Evolutionary conservation across 2,113 vertebrate species (phyloP), one percentile per base, ranked within the genome.

Genomic region (Onychorhynchus coronatus): DNA sequence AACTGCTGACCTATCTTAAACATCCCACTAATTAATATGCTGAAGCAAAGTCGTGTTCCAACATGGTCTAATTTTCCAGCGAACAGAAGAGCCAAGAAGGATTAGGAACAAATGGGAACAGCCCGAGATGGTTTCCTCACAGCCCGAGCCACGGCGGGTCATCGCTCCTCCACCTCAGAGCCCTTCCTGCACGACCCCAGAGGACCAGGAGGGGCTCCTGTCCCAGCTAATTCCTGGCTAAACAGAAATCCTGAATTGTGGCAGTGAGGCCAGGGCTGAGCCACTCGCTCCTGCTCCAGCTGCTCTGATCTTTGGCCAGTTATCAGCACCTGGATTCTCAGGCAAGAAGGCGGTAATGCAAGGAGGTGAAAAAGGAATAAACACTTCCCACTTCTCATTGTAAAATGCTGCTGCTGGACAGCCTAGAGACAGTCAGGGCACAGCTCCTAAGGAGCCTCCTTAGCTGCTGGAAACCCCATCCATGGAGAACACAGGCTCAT

Each of bases 1-100:
- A 94, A 93, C 89, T 96, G 95, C 96, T 95, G 93, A 96, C 92
- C 95, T 95, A 89, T 95, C 95, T 88, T 81, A 56, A 93, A 95
- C 89, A 95, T 78, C 86, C 92, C 11, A 39, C 35, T 89, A 96
- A 96, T 94, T 96, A 92, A 96, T 46, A 78, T 1, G 44, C 89
- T 56, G 68, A 67, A 89, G 86, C 82, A 35, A 79, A 93, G 84
- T 96, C 95, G 3, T 93, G 94, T 96, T 85, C 93, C 84, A 95
- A 95, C 96, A 94, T 0, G 5, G 89, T 23, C 95, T 87, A 28
- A 72, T 96, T 89, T 87, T 85, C 93, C 44, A 71, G 37, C 1
- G 33, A 75, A 72, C 76, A 52, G 63, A 58, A 92, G 76, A 25
- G 86, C 93, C 89, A 79, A 58, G 91, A 18, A 74, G 93, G 80